Evolutionary conservation across 2,888 invertebrate species (phyloP), one percentile per base, ranked within the genome.

Genomic region (Eupithecia centaureata): DNA sequence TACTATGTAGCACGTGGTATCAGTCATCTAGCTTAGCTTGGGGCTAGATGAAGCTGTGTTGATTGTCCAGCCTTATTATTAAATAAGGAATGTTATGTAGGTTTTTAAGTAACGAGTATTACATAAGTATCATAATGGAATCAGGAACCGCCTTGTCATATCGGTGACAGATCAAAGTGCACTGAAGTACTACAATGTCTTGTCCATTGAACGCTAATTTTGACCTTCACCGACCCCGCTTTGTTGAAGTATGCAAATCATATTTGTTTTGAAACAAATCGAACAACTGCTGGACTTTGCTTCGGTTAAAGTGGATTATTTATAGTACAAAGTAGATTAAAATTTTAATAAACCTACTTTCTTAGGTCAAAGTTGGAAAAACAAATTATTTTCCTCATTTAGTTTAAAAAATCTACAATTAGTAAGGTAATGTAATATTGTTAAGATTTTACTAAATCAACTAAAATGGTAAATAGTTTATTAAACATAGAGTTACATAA

Each of bases 141-240:
- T 66, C 77, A 77, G 83, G 79, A 82, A 82, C 80, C 71, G 66
- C 68, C 70, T 68, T 63, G 63, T 58, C 51, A 63, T 63, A 61
- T 58, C 51, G 61, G 38, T 60, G 52, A 54, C 18, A 72, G 70
- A 71, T 62, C 66, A 73, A 73, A 74, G 77, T 75, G 76, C 75
- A 77, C 76, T 76, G 70, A 71, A 75, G 73, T 77, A 75, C 56
- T 30, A 7, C n/a, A 76, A 72, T 70, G 70, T 77, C 76, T 82
- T 80, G 69, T 78, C 67, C 80, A 89, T 89, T 89, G 81, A 83
- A 89, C 78, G 87, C 79, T 83, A 90, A 89, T 89, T 84, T 76
- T 75, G 82, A 86, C 85, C 87, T 81, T 56, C 2, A 30, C 18
- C 73, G 80, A 83, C 82, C 84, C 74, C 61, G 35, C 78, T 80